Evolutionary conservation across 2,888 invertebrate genomes (phyloP).

Genomic region (Campoplex nolae): DNA sequence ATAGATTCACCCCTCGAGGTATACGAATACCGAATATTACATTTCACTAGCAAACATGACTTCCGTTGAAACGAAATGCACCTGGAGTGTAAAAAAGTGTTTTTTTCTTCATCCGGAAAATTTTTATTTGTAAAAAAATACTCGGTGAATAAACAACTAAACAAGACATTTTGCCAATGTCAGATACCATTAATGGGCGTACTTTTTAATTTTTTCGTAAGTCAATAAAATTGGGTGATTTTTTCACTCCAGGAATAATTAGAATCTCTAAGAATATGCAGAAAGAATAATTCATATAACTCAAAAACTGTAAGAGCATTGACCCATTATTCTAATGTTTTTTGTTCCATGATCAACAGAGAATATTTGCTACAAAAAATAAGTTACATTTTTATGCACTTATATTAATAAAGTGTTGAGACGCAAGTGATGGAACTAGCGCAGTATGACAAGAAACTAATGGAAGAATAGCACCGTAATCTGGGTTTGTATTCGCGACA

Average conservation of each 20-base stretch:
- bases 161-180: not conserved
- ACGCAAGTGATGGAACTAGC: not conserved
- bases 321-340: not conserved
- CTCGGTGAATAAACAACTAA: not conserved
- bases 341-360: not conserved
- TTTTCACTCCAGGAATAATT: too few relatives aligned
- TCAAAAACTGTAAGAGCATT: not conserved
- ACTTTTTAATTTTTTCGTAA: not conserved
- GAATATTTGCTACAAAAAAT: not conserved
- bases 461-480: not conserved
- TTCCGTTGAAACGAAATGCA: not conserved
- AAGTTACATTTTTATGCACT: not conserved
- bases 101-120: not conserved
- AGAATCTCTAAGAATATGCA: too few relatives aligned
- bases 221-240: too few relatives aligned
- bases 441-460: not conserved
- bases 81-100: not conserved
- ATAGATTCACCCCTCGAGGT: not conserved
- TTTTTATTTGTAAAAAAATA: not conserved
- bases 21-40: constrained; percentile 5
- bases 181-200: not conserved
- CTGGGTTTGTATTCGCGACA: constrained; percentile 1
- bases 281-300: too few relatives aligned
- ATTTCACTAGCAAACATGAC: not conserved
- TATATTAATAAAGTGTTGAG: not conserved